Base-by-base conservation (phyloP, 92 coral and sea anemone species). In the Actinernus sp. region DNA sequence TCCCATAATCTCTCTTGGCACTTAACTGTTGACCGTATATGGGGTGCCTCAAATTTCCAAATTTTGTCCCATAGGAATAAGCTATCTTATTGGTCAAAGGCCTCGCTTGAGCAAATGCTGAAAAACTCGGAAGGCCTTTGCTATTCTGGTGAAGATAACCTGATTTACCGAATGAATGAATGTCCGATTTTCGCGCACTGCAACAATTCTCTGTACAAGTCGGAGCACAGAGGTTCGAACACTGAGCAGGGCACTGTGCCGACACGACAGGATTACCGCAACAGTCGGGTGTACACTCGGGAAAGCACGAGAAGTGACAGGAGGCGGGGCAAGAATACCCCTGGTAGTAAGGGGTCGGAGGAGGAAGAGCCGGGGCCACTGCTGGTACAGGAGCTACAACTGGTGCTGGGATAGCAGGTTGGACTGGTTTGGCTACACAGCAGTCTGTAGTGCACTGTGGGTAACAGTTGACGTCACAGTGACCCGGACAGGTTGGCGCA, bases 121-220 rank as follows among this genome's bases (percentile, higher is more conserved):
- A n/a, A n/a, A n/a, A n/a, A n/a, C n/a, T n/a, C n/a, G n/a, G n/a
- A n/a, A n/a, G n/a, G n/a, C n/a, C n/a, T n/a, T n/a, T n/a, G n/a
- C n/a, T n/a, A n/a, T n/a, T n/a, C n/a, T n/a, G n/a, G n/a, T n/a
- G n/a, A n/a, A n/a, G n/a, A n/a, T n/a, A n/a, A 8, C 41, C 47
- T 5, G 17, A n/a, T 12, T 65, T 48, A 10, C 40, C 23, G 17
- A 34, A 7, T 4, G 13, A 26, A 25, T 49, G 33, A 31, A 65
- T 12, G 16, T 13, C 22, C 2, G 86, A 70, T 65, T 84, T 84
- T 16, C 76, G 50, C 32, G 51, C 26, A 1, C 65, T 62, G 30
- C 92, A 90, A 49, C 96, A 90, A 18, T 68, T 56, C 16, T 69
- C 68, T 8, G 86, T 81, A 28, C 96, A 90, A 40, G 60, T 61